These are phyloP conservation scores for Graphium colonna DNA, from an alignment of 2,888 invertebrate species.

Conservation along the genomic window DNA sequence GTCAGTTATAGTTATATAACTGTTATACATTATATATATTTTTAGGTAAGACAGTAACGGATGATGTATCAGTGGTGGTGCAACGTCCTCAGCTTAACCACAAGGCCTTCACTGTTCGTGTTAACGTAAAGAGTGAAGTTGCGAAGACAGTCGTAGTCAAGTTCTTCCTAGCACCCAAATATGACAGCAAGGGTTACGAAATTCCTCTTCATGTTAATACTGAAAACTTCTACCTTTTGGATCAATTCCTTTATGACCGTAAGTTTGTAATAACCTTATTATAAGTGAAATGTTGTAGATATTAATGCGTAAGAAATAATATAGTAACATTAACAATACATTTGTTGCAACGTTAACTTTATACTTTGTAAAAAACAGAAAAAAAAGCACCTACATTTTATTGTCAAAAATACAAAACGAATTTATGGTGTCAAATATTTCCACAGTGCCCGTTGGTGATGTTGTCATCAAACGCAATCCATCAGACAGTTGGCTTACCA, in stretches of 20 bases:
- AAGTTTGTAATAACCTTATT: conserved; percentile 38
- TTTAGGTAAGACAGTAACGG: conserved; percentile 46
- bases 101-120: conserved; percentile 83
- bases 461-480: conserved; percentile 78
- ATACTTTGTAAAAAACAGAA: no score
- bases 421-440: not conserved
- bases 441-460: conserved; percentile 63
- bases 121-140: conserved; percentile 80
- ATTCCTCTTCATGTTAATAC: conserved; percentile 76
- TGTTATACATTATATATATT: no score
- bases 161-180: conserved; percentile 85
- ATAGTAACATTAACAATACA: no score
- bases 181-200: conserved; percentile 76
- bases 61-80: conserved; percentile 74
- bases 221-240: conserved; percentile 80
- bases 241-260: conserved; percentile 77
- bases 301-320: no score
- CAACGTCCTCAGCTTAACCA: conserved; percentile 85
- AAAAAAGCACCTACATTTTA: no score
- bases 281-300: no score
- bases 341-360: no score
- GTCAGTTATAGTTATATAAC: not conserved
- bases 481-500: conserved; percentile 77
- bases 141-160: conserved; percentile 75
- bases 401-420: no score